Evolutionary conservation across 2,113 vertebrate genomes (phyloP), one percentile per base, ranked within the genome.

Genomic region (Malurus melanocephalus): DNA sequence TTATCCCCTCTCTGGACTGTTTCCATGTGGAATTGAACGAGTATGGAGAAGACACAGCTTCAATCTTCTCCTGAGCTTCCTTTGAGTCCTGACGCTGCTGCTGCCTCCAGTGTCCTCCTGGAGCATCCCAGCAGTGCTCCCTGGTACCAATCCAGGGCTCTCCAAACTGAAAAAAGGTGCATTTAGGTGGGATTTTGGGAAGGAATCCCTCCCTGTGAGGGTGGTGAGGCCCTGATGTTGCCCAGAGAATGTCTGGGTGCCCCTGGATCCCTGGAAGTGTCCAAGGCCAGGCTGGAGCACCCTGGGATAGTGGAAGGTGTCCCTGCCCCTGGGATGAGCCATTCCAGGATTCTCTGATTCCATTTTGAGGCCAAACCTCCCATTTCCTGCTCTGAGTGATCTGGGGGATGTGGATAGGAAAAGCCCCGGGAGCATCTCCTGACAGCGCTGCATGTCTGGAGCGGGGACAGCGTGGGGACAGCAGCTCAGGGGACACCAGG

Each of bases 361-460:
- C 17, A 8, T 49, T 79, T 67, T 53, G 77, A 87, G 84, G 66
- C 68, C 45, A 20, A 65, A 67, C 1, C 52, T 74, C 61, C 13
- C 3, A 0, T 83, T 74, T 77, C 90, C 52, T 74, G 28, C 79
- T 62, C 32, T 0, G 3, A 10, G 13, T 0, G 3, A 6, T 49
- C 32, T 0, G 2, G 15, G 35, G 57, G 48, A 32, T 1, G 0
- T 0, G 1, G 60, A 28, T 48, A 56, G 67, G 82, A 66, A 59
- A 56, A 80, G 23, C 12, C 1, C 1, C 6, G 2, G 43, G 43
- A 83, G 33, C 52, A 17, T 46, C 72, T 2, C 13, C 10, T 0
- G 0, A 2, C 0, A 0, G 33, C 38, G 72, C 57, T 62, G 4
- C 0, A 0, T 0, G 2, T 6, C n/a, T 2, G 0, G 74, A 32